Evolutionary conservation across 1,140 invertebrate genomes (phyloP).

Genomic region (Platyura marginata): DNA sequence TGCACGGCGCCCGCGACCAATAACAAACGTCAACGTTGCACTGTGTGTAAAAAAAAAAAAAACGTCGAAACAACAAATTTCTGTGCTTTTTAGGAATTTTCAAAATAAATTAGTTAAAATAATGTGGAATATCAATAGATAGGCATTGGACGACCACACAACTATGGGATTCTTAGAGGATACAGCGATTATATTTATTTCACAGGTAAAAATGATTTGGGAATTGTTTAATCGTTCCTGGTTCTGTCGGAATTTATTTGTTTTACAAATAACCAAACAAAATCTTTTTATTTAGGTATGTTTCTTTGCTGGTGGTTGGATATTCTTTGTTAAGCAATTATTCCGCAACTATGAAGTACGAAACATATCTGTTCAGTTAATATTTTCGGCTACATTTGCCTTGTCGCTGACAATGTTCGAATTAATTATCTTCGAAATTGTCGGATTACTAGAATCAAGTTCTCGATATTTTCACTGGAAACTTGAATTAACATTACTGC

Average conservation of each 20-base stretch:
- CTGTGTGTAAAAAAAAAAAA: too few species aligned
- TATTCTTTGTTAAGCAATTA: constrained; percentile 96
- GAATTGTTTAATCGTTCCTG: not conserved
- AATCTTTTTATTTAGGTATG: constrained; percentile 51
- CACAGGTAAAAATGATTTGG: constrained; percentile 31
- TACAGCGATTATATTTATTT: constrained; percentile 43
- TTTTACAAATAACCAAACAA: not conserved
- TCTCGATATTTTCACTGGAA: constrained; percentile 96
- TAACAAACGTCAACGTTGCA: too few species aligned
- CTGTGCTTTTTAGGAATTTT: too few species aligned
- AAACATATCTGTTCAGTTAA: constrained; percentile 81
- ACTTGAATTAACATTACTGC: constrained; percentile 70
- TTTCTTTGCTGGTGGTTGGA: constrained; percentile 93
- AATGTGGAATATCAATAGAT: too few species aligned
- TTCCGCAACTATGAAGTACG: constrained; percentile 98
- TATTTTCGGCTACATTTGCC: constrained; percentile 94
- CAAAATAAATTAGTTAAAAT: too few species aligned
- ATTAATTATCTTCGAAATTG: constrained; percentile 98
- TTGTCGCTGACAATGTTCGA: constrained; percentile 99
- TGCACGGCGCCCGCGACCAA: too few species aligned
- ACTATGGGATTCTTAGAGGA: constrained; percentile 49
- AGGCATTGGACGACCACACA: too few species aligned
- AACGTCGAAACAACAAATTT: too few species aligned
- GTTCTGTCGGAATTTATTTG: not conserved
- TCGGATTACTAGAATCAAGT: constrained; percentile 78